These are phyloP conservation scores for Lipophrys pholis DNA, from an alignment of 2,113 vertebrate genomes.

Conservation along the genomic window DNA sequence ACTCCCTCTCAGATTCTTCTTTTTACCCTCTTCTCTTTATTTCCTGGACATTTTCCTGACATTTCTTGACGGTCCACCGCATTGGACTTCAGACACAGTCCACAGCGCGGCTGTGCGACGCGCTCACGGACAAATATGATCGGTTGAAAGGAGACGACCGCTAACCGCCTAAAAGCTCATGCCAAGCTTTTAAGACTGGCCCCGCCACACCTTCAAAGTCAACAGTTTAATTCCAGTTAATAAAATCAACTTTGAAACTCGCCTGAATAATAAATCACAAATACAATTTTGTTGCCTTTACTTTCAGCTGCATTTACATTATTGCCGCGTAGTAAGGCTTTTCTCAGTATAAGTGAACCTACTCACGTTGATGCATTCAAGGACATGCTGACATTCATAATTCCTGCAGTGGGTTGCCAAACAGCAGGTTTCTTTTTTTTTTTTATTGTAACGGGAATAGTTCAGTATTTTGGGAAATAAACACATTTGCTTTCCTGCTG, in stretches of 20 bases:
- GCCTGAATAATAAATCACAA: neutral
- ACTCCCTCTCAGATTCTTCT: constrained; percentile 20
- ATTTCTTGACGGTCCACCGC: constrained; percentile 21
- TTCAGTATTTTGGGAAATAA: neutral
- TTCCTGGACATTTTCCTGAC: constrained; percentile 6
- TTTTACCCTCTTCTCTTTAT: neutral
- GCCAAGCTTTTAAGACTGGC: too few species aligned
- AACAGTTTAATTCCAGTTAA: neutral
- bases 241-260: constrained; percentile 8
- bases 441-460: neutral
- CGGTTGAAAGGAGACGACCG: neutral
- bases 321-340: neutral
- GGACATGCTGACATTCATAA: neutral
- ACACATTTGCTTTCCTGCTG: neutral
- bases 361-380: neutral
- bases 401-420: neutral
- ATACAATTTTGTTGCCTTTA: neutral
- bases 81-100: constrained; percentile 43
- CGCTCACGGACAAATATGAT: constrained; percentile 9
- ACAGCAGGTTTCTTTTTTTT: too few species aligned
- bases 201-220: neutral
- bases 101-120: neutral
- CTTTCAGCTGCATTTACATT: constrained; percentile 2
- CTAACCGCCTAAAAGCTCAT: neutral
- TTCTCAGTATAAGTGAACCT: neutral